Percentiles rank a stretch among this genome's conserved stretches.
Conservation (phyloP, 1,140 invertebrate species). For the Drosophila asahinai region DNA sequence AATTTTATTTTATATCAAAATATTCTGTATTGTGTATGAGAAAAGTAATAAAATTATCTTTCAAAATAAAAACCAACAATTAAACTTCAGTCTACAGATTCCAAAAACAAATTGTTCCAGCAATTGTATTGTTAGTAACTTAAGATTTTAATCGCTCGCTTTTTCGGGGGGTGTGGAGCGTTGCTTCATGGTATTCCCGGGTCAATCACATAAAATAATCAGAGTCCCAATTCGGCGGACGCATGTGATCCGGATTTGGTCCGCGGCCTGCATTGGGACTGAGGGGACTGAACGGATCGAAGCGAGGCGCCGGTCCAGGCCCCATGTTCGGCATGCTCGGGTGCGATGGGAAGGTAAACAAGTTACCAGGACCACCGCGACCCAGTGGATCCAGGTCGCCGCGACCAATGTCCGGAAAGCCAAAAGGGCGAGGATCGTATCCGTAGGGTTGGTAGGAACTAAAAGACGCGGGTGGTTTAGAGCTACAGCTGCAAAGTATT, state of each 20-base stretch:
- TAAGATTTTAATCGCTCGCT: constrained; percentile 42
- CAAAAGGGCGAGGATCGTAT: constrained; percentile 76
- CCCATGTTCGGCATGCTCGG: constrained; percentile 42
- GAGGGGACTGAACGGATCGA: constrained; percentile 92
- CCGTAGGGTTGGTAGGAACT: constrained; percentile 54
- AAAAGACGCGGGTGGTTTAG: background rate
- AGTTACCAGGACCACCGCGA: constrained; percentile 89
- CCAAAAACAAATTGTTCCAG: background rate
- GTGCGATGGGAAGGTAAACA: constrained; percentile 87
- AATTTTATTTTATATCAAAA: constrained; percentile 49
- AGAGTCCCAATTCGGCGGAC: constrained; percentile 86
- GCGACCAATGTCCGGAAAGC: constrained; percentile 87
- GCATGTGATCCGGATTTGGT: constrained; percentile 90
- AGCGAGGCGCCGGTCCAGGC: constrained; percentile 88
- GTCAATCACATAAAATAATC: constrained; percentile 71
- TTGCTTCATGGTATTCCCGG: background rate
- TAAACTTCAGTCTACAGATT: background rate
- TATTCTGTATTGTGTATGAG: constrained; percentile 54
- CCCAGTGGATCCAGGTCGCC: constrained; percentile 92
- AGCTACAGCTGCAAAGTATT: background rate
- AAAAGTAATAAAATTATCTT: constrained; percentile 57
- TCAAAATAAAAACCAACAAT: constrained; percentile 18
- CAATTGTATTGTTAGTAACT: constrained; percentile 34
- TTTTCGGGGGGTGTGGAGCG: no score
- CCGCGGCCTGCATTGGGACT: constrained; percentile 81